Evolutionary conservation across 1,140 invertebrate species (phyloP).

Genomic region (Helicoverpa armigera): DNA sequence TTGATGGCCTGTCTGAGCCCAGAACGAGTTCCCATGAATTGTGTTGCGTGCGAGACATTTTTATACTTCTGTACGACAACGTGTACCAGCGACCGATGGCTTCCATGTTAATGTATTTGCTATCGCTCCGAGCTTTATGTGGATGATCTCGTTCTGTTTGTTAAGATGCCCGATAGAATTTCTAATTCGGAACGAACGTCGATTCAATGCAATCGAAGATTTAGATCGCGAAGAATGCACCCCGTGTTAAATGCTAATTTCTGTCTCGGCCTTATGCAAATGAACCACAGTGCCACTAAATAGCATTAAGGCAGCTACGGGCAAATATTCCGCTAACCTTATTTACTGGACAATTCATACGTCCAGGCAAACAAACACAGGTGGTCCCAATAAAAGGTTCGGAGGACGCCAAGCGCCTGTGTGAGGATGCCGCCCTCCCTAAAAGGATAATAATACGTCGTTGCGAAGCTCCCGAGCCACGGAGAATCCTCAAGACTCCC

Average conservation of each 20-base stretch:
- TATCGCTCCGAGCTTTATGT: constrained; percentile 64
- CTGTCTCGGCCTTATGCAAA: constrained; percentile 73
- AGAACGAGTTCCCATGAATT: constrained; percentile 83
- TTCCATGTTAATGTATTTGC: constrained; percentile 77
- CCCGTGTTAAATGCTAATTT: constrained; percentile 76
- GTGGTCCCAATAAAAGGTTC: constrained; percentile 84
- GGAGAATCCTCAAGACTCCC: constrained; percentile 70
- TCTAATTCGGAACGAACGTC: constrained; percentile 52
- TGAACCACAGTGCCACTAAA: constrained; percentile 74
- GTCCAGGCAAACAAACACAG: constrained; percentile 82
- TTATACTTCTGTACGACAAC: constrained; percentile 79
- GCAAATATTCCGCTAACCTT: constrained; percentile 81
- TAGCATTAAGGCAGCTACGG: constrained; percentile 70
- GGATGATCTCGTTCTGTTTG: constrained; percentile 52
- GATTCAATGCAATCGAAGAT: constrained; percentile 62
- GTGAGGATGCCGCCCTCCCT: constrained; percentile 82
- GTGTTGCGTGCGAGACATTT: constrained; percentile 78
- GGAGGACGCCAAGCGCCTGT: constrained; percentile 74
- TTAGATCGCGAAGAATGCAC: constrained; percentile 60
- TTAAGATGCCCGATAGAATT: constrained; percentile 54
- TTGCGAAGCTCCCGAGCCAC: constrained; percentile 74
- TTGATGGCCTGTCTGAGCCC: constrained; percentile 74
- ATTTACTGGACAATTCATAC: constrained; percentile 86
- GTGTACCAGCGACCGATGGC: constrained; percentile 60
- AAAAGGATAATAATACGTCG: constrained; percentile 86